A percentile compares a stretch with the other conserved stretches of the same genome.
phyloP scores from a whole-genome alignment of 2,113 vertebrate species.

The Ardeotis arabs region DNA sequence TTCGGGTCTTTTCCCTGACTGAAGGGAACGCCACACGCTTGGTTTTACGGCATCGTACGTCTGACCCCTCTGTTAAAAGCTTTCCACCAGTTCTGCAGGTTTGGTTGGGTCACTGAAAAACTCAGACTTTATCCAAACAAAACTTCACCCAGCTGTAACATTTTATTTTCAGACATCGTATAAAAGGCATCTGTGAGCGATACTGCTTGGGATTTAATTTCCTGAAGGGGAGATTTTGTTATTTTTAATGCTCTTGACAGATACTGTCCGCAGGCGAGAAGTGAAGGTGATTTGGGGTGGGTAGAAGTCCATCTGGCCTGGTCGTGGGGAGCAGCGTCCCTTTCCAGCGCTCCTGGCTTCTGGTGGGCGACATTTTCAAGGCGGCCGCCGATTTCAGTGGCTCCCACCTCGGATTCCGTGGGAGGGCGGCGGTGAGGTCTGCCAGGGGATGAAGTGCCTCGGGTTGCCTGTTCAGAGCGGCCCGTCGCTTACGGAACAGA shows the following conservation, averaged over 20 bases:
- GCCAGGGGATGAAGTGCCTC: neutral
- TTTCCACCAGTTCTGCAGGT: neutral
- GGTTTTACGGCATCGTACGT: neutral
- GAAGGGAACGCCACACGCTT: neutral
- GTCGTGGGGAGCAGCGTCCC: accelerated
- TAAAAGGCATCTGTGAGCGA: neutral
- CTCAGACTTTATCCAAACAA: neutral
- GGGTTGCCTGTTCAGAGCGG: neutral
- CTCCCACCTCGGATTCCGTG: neutral
- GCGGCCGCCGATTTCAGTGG: neutral
- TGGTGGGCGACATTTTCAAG: accelerated
- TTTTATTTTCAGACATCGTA: neutral
- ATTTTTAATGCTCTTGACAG: neutral
- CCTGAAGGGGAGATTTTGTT: neutral
- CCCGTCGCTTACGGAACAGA: accelerated
- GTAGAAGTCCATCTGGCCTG: neutral
- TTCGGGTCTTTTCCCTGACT: neutral
- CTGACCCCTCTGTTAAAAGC: neutral
- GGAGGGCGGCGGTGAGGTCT: neutral
- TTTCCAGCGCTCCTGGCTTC: neutral
- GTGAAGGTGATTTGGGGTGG: neutral
- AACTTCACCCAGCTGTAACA: neutral
- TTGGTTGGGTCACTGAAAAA: neutral
- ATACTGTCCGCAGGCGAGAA: neutral
- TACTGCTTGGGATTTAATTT: neutral